Conservation (phyloP, 37 sponge, comb jelly and placozoan species). For the Diacarnus erythraeanus region DNA sequence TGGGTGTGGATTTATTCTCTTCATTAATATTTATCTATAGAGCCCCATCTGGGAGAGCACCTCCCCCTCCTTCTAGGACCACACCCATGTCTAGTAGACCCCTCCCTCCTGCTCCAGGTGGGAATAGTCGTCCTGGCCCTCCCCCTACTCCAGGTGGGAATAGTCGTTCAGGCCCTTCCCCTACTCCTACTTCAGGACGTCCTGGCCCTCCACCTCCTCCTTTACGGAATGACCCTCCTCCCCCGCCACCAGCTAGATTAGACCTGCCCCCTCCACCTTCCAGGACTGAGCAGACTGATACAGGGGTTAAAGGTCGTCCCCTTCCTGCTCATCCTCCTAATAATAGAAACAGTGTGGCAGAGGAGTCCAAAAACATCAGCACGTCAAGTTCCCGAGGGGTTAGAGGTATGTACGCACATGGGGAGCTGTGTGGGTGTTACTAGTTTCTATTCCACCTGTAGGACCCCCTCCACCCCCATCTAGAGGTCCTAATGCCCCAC, state of each 20-base stretch:
- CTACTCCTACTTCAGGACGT: not conserved
- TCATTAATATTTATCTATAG: no score
- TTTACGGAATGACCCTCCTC: not conserved
- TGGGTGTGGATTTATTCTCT: no score
- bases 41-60: not conserved
- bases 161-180: not conserved
- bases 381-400: not conserved
- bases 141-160: slow-evolving; percentile 19
- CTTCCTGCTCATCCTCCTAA: slow-evolving; percentile 4
- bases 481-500: slow-evolving; percentile 3
- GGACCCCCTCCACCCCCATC: slow-evolving; percentile 35
- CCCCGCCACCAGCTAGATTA: slow-evolving; percentile 5
- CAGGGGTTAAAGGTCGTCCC: not conserved
- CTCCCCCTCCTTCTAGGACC: slow-evolving; percentile 8
- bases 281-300: not conserved
- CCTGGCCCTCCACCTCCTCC: slow-evolving; percentile 7
- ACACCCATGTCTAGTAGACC: slow-evolving; percentile 10
- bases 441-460: no score
- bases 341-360: not conserved
- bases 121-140: not conserved
- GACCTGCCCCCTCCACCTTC: slow-evolving; percentile 10
- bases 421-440: not conserved
- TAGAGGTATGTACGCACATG: not conserved
- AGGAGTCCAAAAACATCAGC: not conserved
- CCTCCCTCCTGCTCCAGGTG: slow-evolving; percentile 22